Conservation (phyloP, 2,797 vertebrate species). For the Ctenopoma kingsleyae region DNA sequence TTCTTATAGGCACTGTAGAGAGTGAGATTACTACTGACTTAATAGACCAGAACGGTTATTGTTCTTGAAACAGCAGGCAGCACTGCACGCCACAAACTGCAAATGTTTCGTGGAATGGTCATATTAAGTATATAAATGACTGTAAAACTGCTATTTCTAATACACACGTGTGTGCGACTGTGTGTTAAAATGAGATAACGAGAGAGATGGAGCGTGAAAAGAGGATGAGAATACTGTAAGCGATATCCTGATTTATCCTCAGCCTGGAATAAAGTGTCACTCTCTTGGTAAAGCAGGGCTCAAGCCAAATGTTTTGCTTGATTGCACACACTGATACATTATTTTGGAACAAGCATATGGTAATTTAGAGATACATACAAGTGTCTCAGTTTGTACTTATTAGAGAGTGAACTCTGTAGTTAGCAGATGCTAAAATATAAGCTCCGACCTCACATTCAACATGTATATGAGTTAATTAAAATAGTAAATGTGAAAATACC, state of each 20-base stretch:
- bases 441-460: not conserved
- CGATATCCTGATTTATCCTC: conserved; percentile 10
- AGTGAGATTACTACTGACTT: conserved; percentile 5
- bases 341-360: conserved; percentile 24
- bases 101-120: conserved; percentile 2
- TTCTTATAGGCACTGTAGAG: not conserved
- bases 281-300: conserved; percentile 19
- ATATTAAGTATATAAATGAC: not conserved
- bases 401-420: not conserved
- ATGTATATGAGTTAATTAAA: not conserved
- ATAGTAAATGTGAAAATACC: not conserved
- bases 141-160: conserved; percentile 2
- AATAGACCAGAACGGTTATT: conserved; percentile 9
- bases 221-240: not conserved
- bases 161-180: not conserved
- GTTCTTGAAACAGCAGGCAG: conserved; percentile 31
- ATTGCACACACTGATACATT: conserved; percentile 5
- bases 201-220: not conserved
- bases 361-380: conserved; percentile 1
- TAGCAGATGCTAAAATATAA: not conserved
- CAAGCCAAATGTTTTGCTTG: conserved; percentile 18
- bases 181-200: conserved; percentile 16
- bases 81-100: conserved; percentile 9
- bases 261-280: conserved; percentile 25
- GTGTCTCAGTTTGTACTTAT: not conserved